Evolutionary conservation across 2,113 vertebrate species (phyloP).

Genomic region (Murina feae): DNA sequence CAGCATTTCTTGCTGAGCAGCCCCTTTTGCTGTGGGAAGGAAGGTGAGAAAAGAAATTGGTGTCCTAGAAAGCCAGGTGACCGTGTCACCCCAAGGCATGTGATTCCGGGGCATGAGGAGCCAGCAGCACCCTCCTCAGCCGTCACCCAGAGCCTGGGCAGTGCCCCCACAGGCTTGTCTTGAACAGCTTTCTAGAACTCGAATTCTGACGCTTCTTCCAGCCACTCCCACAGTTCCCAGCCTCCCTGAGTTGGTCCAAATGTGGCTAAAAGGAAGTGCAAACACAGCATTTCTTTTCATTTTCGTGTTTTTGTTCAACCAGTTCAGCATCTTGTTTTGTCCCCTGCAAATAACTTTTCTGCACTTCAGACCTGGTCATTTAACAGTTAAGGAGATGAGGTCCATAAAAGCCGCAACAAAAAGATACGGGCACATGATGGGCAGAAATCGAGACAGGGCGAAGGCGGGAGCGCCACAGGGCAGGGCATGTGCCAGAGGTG

Average conservation of each 20-base stretch:
- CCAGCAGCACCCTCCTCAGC: fast-evolving
- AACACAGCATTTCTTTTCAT: fast-evolving
- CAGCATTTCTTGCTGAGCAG: background rate
- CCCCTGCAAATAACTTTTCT: no score
- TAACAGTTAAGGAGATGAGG: background rate
- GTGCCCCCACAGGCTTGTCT: no score
- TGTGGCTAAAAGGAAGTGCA: background rate
- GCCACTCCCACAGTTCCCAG: background rate
- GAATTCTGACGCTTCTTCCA: background rate
- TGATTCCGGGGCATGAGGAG: background rate
- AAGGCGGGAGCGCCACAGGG: background rate
- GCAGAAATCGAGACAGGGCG: fast-evolving
- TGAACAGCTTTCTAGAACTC: background rate
- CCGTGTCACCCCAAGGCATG: fast-evolving
- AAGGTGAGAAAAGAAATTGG: background rate
- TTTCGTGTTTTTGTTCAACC: background rate
- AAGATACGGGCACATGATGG: no score
- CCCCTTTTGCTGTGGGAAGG: background rate
- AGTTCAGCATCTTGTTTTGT: background rate
- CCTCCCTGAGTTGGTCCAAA: no score
- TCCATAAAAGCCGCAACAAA: background rate
- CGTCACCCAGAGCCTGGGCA: fast-evolving
- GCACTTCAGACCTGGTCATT: background rate
- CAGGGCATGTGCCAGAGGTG: background rate
- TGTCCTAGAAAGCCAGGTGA: background rate